A percentile compares a stretch with the other conserved stretches of the same genome.
These are phyloP conservation scores for Drosophila chauvacae DNA, from an alignment of 1,140 invertebrate genomes.

Conservation along the genomic window DNA sequence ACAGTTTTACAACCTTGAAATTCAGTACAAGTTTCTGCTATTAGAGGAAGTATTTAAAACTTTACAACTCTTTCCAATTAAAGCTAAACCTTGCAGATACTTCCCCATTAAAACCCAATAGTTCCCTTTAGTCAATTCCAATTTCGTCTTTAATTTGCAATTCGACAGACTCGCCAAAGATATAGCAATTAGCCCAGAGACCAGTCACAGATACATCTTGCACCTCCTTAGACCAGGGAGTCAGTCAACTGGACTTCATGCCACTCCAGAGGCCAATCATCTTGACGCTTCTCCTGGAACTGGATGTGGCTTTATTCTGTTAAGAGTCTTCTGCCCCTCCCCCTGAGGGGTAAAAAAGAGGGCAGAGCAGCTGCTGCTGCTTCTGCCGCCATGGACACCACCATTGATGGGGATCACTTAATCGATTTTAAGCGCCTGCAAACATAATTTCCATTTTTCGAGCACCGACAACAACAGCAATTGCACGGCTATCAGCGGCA, in stretches of 20 bases:
- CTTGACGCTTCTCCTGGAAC: constrained; percentile 20
- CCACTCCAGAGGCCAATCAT: constrained; percentile 23
- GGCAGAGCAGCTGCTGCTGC: constrained; percentile 17
- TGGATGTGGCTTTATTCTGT: constrained; percentile 17
- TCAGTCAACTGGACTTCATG: constrained; percentile 21
- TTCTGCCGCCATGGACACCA: constrained; percentile 18
- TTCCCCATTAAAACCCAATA: not conserved
- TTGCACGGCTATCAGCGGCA: constrained; percentile 80
- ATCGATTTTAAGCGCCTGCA: constrained; percentile 76
- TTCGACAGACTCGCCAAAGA: not conserved
- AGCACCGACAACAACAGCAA: constrained; percentile 56
- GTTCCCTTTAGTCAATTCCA: not conserved
- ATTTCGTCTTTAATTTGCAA: not conserved
- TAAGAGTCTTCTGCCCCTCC: not conserved
- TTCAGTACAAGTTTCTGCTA: no score
- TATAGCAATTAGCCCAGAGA: constrained; percentile 31
- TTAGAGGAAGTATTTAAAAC: not conserved
- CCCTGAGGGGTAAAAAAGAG: not conserved
- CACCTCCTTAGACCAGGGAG: constrained; percentile 4
- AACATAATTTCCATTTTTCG: constrained; percentile 66
- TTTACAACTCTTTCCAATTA: not conserved
- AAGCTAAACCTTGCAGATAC: not conserved
- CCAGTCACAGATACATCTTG: constrained; percentile 19
- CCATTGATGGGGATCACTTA: constrained; percentile 74
- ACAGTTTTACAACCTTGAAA: no score